These are phyloP conservation scores for Limenitis camilla DNA, from an alignment of 2,888 invertebrate genomes.

Conservation along the genomic window DNA sequence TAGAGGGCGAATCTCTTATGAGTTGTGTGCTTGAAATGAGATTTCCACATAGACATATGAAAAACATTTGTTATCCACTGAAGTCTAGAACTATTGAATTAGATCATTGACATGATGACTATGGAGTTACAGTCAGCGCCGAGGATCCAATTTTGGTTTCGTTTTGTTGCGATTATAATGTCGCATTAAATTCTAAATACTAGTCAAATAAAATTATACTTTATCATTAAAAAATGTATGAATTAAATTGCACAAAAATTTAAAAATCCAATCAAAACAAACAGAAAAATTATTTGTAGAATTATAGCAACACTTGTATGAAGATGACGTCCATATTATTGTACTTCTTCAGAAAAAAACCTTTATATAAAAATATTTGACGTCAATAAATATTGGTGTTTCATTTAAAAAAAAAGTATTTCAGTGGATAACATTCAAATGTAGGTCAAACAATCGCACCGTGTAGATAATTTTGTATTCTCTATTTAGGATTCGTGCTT, in stretches of 20 bases:
- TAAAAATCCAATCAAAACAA: no score
- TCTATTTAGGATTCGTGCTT: constrained; percentile 46
- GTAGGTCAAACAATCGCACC: constrained; percentile 26
- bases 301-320: no score
- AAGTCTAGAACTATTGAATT: no score
- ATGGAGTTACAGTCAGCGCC: no score
- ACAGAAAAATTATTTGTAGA: no score
- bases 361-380: neutral
- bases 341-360: neutral
- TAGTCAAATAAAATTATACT: no score
- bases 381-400: neutral
- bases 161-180: constrained; percentile 67
- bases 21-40: constrained; percentile 33
- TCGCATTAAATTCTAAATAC: constrained; percentile 64
- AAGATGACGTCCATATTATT: no score
- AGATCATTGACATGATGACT: no score
- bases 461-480: constrained; percentile 51
- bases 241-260: no score
- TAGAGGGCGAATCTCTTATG: constrained; percentile 45
- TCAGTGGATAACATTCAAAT: constrained; percentile 6
- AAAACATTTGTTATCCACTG: no score
- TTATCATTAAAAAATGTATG: no score
- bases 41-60: neutral
- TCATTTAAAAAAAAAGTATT: neutral
- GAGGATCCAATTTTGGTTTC: no score